Conservation (phyloP, 1,140 invertebrate genomes). For the Alviniconcha marisindica region DNA sequence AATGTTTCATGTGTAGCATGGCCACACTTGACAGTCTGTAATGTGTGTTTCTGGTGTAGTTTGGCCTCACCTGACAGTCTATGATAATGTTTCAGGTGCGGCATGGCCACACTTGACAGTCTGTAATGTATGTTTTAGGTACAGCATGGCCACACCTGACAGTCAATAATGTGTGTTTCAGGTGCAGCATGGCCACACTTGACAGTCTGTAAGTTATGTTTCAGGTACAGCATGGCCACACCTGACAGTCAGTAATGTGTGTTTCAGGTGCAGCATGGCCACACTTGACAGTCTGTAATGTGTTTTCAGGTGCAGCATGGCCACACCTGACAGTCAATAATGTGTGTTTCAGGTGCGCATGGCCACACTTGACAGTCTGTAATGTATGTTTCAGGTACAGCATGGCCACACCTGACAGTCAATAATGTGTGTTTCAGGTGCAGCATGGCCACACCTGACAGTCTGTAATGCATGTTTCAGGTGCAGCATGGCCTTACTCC, state of each 20-base stretch:
- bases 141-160: constrained; percentile 90
- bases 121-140: constrained; percentile 61
- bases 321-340: background rate
- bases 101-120: no score
- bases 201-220: no score
- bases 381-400: background rate
- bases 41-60: background rate
- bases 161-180: background rate
- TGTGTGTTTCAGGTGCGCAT: background rate
- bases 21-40: background rate
- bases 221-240: no score
- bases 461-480: constrained; percentile 48
- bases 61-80: background rate
- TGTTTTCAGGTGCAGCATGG: background rate
- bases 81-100: background rate
- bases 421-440: background rate
- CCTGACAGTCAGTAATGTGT: no score
- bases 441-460: no score
- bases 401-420: background rate
- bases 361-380: background rate
- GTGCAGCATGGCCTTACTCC: constrained; percentile 94
- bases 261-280: no score
- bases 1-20: background rate
- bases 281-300: constrained; percentile 14
- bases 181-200: no score